These are phyloP conservation scores for Xanthia togata DNA, from an alignment of 2,888 invertebrate genomes.

Conservation along the genomic window DNA sequence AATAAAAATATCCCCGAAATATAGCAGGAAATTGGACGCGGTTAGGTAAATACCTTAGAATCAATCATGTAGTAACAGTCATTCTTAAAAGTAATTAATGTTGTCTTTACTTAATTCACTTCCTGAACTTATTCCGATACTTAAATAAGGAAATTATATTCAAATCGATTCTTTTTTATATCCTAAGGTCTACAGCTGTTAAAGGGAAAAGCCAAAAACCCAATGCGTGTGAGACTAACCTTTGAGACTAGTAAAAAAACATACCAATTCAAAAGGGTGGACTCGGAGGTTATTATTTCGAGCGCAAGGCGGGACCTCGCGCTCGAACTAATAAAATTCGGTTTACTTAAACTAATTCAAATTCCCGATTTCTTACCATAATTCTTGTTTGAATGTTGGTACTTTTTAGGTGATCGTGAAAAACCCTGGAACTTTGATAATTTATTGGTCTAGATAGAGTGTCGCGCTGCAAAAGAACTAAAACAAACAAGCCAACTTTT, in stretches of 20 bases:
- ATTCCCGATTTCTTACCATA: not conserved
- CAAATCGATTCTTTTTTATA: not conserved
- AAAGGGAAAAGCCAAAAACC: not conserved
- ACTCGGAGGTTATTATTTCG: constrained; percentile 2
- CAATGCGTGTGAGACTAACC: not conserved
- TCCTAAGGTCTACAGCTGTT: too few relatives aligned
- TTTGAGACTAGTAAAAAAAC: not conserved
- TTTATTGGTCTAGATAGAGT: too few relatives aligned
- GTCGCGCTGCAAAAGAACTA: too few relatives aligned
- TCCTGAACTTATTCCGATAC: constrained; percentile 29
- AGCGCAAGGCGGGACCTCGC: too few relatives aligned
- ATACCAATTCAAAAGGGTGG: not conserved
- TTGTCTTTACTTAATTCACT: constrained; percentile 13
- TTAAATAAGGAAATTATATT: constrained; percentile 4
- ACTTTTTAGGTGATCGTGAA: not conserved
- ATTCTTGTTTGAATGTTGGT: not conserved
- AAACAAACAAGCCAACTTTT: too few relatives aligned
- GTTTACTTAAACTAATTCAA: not conserved
- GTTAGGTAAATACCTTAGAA: not conserved
- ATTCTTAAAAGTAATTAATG: not conserved
- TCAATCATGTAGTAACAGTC: not conserved
- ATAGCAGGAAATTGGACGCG: not conserved
- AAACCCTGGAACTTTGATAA: not conserved
- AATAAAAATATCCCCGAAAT: not conserved
- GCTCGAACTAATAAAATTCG: too few relatives aligned